These are phyloP conservation scores for Heliconius cydno DNA, from an alignment of 2,888 invertebrate species.

Conservation along the genomic window DNA sequence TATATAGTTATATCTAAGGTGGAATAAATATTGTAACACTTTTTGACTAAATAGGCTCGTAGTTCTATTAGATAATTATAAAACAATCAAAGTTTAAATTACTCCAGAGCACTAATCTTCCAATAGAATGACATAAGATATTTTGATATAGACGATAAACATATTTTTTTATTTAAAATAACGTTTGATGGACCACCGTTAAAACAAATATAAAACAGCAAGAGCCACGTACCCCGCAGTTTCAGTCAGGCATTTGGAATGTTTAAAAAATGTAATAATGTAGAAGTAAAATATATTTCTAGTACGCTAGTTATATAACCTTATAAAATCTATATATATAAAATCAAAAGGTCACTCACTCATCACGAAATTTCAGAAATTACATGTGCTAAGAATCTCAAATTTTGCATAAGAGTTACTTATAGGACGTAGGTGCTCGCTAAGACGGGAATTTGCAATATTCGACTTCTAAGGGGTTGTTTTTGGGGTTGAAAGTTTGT, in stretches of 20 bases:
- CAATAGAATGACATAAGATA: background rate
- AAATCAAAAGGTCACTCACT: too few relatives aligned
- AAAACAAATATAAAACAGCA: background rate
- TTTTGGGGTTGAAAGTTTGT: too few relatives aligned
- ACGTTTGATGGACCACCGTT: background rate
- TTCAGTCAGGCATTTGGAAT: background rate
- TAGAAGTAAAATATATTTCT: background rate
- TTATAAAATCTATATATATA: background rate
- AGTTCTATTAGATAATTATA: background rate
- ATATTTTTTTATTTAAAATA: background rate
- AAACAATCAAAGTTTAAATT: conserved; percentile 16
- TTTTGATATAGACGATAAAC: background rate
- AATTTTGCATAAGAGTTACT: too few relatives aligned
- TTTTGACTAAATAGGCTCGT: background rate
- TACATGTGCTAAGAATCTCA: too few relatives aligned
- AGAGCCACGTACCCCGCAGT: background rate
- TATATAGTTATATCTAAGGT: too few relatives aligned
- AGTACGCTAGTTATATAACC: too few relatives aligned
- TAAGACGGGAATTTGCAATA: too few relatives aligned
- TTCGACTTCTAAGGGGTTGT: too few relatives aligned
- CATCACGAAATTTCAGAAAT: too few relatives aligned
- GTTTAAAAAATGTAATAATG: background rate
- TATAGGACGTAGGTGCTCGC: too few relatives aligned
- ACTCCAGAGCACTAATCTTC: background rate
- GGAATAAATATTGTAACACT: too few relatives aligned